These are phyloP conservation scores for Eumacrocentrus americanus DNA, from an alignment of 2,888 invertebrate species.

Conservation along the genomic window DNA sequence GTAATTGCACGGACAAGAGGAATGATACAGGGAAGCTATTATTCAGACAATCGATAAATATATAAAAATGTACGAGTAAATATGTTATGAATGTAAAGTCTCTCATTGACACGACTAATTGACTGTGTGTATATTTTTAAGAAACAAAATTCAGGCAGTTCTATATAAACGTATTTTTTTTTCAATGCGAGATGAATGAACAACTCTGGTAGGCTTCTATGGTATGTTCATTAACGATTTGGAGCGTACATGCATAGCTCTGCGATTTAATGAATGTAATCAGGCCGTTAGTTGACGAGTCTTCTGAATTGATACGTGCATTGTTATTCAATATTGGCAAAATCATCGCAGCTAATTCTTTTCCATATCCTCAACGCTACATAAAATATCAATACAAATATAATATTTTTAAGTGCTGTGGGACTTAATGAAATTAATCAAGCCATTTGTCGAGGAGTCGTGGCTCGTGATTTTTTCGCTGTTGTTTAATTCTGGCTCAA, in stretches of 20 bases:
- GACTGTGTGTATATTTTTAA: no score
- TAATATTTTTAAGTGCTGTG: slow-evolving; percentile 59
- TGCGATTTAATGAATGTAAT: slow-evolving; percentile 85
- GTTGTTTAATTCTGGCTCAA: slow-evolving; percentile 88
- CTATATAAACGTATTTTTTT: no score
- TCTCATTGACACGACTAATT: no score
- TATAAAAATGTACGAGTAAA: no score
- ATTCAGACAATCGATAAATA: no score
- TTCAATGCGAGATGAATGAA: no score
- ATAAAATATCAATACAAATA: slow-evolving; percentile 81
- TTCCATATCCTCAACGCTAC: slow-evolving; percentile 95
- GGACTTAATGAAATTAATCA: slow-evolving; percentile 91
- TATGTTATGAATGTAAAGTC: no score
- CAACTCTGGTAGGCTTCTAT: background rate
- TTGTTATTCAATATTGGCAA: slow-evolving; percentile 82
- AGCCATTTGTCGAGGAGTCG: slow-evolving; percentile 95
- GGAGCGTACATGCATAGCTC: slow-evolving; percentile 28
- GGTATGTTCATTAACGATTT: background rate
- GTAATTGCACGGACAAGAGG: no score
- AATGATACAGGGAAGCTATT: no score
- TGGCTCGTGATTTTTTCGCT: slow-evolving; percentile 75
- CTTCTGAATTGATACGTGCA: slow-evolving; percentile 75
- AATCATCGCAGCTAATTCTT: slow-evolving; percentile 92
- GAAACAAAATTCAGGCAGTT: no score
- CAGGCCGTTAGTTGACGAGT: slow-evolving; percentile 91